Evolutionary conservation across 2,113 vertebrate genomes (phyloP).

Genomic region (Ia io): DNA sequence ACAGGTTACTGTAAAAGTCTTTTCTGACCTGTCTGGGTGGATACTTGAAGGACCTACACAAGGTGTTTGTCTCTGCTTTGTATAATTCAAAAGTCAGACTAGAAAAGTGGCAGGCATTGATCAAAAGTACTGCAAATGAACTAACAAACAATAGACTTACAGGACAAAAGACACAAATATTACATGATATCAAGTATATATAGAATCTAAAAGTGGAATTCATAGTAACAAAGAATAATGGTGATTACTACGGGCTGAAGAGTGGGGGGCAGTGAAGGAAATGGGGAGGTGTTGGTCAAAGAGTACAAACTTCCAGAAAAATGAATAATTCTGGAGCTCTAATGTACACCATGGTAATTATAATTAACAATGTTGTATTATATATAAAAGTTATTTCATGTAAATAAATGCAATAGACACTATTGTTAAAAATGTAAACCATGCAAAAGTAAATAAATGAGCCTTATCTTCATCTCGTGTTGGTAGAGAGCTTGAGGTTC

Average conservation of each 20-base stretch:
- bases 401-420: background rate
- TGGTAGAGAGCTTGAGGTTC: background rate
- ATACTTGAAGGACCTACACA: background rate
- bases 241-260: background rate
- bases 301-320: background rate
- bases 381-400: background rate
- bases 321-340: background rate
- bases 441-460: background rate
- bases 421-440: background rate
- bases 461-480: background rate
- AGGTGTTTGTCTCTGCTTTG: background rate
- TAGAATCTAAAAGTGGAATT: background rate
- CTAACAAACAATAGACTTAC: background rate
- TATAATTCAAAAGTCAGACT: background rate
- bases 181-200: background rate
- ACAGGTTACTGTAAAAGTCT: background rate
- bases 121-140: background rate
- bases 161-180: background rate
- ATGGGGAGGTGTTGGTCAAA: background rate
- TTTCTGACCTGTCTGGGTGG: background rate
- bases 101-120: background rate
- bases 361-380: background rate
- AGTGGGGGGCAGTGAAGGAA: background rate
- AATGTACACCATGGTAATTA: background rate
- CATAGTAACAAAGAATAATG: background rate